A percentile compares a stretch with the other conserved stretches of the same genome.
Conservation (phyloP, 2,113 vertebrate species). For the Nibea coibor region DNA sequence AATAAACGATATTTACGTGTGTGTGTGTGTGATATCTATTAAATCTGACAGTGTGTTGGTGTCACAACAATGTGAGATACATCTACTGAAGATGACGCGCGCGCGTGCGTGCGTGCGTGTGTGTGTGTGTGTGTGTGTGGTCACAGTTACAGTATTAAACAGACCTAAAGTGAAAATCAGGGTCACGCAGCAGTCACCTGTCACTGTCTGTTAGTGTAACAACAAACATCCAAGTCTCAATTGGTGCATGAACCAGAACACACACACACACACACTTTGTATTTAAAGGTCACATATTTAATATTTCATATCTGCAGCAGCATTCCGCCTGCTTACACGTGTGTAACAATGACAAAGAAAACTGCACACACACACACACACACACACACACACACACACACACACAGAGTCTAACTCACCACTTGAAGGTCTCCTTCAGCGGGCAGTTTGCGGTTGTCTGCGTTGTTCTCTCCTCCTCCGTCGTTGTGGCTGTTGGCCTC, state of each 20-base stretch:
- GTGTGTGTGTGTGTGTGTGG: conserved; percentile 12
- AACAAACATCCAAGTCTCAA: background rate
- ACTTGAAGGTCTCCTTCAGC: conserved; percentile 91
- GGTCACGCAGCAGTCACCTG: conserved; percentile 28
- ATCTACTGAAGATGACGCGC: background rate
- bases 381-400: background rate
- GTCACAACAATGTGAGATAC: background rate
- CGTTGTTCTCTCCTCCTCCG: conserved; percentile 75
- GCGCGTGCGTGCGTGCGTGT: conserved; percentile 17
- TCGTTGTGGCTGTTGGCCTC: conserved; percentile 89
- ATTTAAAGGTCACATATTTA: conserved; percentile 63
- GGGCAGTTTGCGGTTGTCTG: conserved; percentile 88
- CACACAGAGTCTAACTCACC: conserved; percentile 82
- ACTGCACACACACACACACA: background rate
- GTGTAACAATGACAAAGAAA: too few relatives aligned
- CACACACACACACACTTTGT: conserved; percentile 6
- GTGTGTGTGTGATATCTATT: background rate
- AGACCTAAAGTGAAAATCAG: conserved; percentile 13
- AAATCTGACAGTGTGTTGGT: background rate
- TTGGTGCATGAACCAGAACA: background rate
- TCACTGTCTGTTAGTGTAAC: conserved; percentile 18
- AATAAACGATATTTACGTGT: too few relatives aligned
- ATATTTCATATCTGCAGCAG: conserved; percentile 65
- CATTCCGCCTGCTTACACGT: conserved; percentile 39
- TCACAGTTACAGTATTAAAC: background rate